Conservation (phyloP, 2,888 invertebrate species). For the Aphodius sticticus region DNA sequence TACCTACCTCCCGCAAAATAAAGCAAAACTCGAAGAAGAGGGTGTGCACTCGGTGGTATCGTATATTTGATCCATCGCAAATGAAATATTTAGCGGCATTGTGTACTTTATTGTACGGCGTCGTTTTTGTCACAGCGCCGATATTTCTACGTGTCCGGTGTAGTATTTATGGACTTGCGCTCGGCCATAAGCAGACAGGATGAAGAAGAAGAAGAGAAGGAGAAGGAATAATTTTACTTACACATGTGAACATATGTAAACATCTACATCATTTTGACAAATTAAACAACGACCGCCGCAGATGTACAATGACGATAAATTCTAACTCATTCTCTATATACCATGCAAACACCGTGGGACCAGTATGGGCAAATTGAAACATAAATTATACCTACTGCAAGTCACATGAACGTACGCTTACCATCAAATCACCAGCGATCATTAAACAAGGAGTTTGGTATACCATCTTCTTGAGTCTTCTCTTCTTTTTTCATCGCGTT, state of each 20-base stretch:
- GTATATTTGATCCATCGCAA: conserved; percentile 15
- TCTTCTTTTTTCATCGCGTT: no score
- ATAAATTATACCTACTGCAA: no score
- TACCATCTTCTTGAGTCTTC: no score
- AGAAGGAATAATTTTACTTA: background rate
- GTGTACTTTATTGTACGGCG: conserved; percentile 18
- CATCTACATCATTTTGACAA: conserved; percentile 21
- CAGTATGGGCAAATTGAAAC: no score
- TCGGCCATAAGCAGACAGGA: background rate
- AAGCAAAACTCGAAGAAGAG: background rate
- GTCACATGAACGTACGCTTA: no score
- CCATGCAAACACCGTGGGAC: no score
- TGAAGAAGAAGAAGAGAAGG: background rate
- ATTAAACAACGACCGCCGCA: conserved; percentile 20
- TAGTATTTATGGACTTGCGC: conserved; percentile 7
- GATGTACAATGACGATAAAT: conserved; percentile 18
- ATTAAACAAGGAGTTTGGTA: no score
- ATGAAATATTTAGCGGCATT: conserved; percentile 20
- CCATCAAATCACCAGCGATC: no score
- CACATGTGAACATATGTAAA: conserved; percentile 19
- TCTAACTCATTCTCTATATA: conserved; percentile 17
- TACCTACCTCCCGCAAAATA: background rate
- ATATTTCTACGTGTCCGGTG: background rate
- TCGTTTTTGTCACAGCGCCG: conserved; percentile 5
- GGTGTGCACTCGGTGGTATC: background rate